Conservation (phyloP, 2,888 invertebrate species). For the Ormia ochracea region DNA sequence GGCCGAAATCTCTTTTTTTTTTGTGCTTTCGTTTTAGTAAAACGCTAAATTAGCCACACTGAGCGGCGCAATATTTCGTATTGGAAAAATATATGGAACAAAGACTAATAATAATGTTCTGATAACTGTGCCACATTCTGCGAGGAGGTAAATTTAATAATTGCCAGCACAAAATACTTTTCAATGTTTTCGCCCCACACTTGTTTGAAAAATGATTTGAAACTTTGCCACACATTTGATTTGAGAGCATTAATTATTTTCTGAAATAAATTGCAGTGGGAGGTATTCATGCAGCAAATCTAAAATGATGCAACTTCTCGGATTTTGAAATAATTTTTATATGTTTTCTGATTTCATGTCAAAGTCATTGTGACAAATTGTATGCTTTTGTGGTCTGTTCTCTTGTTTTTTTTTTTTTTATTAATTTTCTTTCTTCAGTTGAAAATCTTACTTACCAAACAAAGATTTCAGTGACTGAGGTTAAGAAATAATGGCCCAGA, state of each 20-base stretch:
- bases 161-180: not conserved
- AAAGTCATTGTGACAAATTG: slow-evolving; percentile 2
- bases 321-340: too few species aligned
- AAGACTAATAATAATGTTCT: slow-evolving; percentile 5
- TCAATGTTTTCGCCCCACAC: not conserved
- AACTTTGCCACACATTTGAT: not conserved
- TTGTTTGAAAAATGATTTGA: not conserved
- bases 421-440: not conserved
- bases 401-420: not conserved
- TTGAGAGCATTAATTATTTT: slow-evolving; percentile 25
- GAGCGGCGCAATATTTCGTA: not conserved
- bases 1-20: not conserved
- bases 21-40: not conserved
- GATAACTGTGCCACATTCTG: slow-evolving; percentile 56
- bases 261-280: not conserved
- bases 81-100: slow-evolving; percentile 1
- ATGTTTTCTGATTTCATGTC: not conserved
- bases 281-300: not conserved
- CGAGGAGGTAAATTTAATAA: slow-evolving; percentile 57
- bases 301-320: slow-evolving; percentile 45
- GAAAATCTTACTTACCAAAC: slow-evolving; percentile 23
- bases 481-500: slow-evolving; percentile 2
- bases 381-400: slow-evolving; percentile 15
- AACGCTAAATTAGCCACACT: not conserved
- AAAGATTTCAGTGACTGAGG: slow-evolving; percentile 23